Evolutionary conservation across 2,797 vertebrate species (phyloP), one percentile per base, ranked within the genome.

Genomic region (Tangara arthus): DNA sequence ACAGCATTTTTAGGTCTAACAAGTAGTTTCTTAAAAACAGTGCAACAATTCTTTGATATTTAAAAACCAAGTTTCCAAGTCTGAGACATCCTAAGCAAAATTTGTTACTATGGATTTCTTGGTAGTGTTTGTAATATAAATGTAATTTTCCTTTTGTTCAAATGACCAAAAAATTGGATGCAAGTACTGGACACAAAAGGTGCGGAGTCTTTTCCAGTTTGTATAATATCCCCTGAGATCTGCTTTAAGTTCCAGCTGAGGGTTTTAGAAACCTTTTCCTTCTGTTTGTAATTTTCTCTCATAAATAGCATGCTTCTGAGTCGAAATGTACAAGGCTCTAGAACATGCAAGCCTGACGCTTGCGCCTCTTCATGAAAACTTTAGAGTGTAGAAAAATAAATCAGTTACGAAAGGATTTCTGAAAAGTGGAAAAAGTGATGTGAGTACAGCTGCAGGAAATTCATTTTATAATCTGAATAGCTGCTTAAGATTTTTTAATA

Each of bases 371-470:
- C 70, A 37, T 47, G 66, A 91, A 93, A 92, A 95, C 49, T 87
- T 93, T 0, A 35, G n/a, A 50, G 82, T 7, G n/a, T 18, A 86
- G 88, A 83, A 94, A 93, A 90, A 84, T 47, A 94, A 70, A 90
- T 64, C 37, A 56, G 91, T 91, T 83, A 70, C 63, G 91, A 52
- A 82, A 94, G 64, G 71, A 88, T 91, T 96, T 87, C 69, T 86
- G 75, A 94, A 76, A 94, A 89, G 53, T 95, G 87, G 66, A 60
- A 80, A 94, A 96, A 96, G 84, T 86, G 61, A 93, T 93, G 80
- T 68, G 85, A 94, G 79, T 97, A 95, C 91, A 96, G 94, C 89
- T 96, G 95, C 94, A 93, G 85, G 92, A 96, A 94, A 94, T 92
- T 82, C 64, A 94, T 96, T 92, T 95, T 91, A 89, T 82, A 89